These are phyloP conservation scores for Elysia crispata DNA, from an alignment of 2,888 invertebrate genomes.

Conservation along the genomic window DNA sequence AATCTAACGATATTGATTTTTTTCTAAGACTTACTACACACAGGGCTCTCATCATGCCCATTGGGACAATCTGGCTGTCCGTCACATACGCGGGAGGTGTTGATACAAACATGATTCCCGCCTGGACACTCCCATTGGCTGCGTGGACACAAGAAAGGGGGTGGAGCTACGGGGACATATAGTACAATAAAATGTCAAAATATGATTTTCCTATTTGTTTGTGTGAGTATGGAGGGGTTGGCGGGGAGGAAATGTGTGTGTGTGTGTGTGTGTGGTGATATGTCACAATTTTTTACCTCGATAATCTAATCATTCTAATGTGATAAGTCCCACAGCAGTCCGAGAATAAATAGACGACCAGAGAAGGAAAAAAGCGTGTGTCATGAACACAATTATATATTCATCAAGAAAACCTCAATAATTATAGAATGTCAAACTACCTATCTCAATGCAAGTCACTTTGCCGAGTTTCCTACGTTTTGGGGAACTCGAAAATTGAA, in stretches of 20 bases:
- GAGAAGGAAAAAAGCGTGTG: too few species aligned
- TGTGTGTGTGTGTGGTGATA: background rate
- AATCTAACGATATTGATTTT: background rate
- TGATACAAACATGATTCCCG: conserved; percentile 83
- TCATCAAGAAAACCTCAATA: too few species aligned
- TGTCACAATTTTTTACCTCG: too few species aligned
- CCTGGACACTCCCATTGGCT: conserved; percentile 91
- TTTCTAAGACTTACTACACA: conserved; percentile 82
- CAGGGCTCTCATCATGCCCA: conserved; percentile 90
- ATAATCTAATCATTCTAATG: too few species aligned
- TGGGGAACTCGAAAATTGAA: too few species aligned
- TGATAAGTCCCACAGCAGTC: too few species aligned
- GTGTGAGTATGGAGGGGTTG: background rate
- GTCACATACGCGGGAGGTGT: conserved; percentile 84
- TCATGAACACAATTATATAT: too few species aligned
- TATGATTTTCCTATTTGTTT: background rate
- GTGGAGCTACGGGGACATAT: conserved; percentile 60
- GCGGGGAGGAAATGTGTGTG: background rate
- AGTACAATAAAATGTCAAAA: background rate
- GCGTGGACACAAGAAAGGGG: conserved; percentile 71
- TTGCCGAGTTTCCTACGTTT: too few species aligned
- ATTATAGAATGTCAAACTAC: too few species aligned
- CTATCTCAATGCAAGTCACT: too few species aligned
- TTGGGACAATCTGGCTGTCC: conserved; percentile 93
- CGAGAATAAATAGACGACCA: too few species aligned